Evolutionary conservation across 2,888 invertebrate species (phyloP), one percentile per base, ranked within the genome.

Genomic region (Aquatica leii): DNA sequence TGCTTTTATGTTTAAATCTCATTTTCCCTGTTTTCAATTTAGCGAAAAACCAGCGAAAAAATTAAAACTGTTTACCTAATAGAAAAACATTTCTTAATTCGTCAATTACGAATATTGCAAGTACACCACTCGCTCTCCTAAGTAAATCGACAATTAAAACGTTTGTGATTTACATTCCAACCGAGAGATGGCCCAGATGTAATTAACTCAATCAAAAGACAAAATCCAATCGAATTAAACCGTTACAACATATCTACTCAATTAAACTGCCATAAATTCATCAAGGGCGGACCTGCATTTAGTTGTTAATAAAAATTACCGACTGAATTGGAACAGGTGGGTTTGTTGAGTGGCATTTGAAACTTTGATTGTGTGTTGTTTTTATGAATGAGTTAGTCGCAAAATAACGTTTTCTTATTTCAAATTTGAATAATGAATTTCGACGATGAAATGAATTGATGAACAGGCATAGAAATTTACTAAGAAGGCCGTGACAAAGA

Each of bases 1-100:
- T 65, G 70, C 71, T 71, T 71, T 71, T 71, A 71, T 67, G 67
- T 71, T 69, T 66, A 70, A 71, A 70, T 71, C 70, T 67, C 66
- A 63, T 69, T 71, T 71, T 69, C 46, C 56, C 51, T 37, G 53
- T 57, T 60, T 48, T 37, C 40, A 58, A 58, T 51, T 14, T 21
- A 24, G 18, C 41, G 20, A 21, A 15, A 43, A 55, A 55, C 12
- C 46, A n/a, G 46, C 18, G 18, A 46, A 18, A 46, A 20, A 46
- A 46, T 46, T 46, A 46, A 46, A 46, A 46, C 18, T 46, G 18
- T 46, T 17, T 18, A 46, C 15, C 37, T 37, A 41, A 41, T 14
- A 41, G 2, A 41, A 14, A 20, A 11, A 8, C 5, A 20, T 18
- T 46, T 46, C 24, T 46, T 46, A 46, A 46, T 17, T n/a, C 46